phyloP scores from a whole-genome alignment of 2,888 invertebrate genomes.

The Lasioglossum villosulum region DNA sequence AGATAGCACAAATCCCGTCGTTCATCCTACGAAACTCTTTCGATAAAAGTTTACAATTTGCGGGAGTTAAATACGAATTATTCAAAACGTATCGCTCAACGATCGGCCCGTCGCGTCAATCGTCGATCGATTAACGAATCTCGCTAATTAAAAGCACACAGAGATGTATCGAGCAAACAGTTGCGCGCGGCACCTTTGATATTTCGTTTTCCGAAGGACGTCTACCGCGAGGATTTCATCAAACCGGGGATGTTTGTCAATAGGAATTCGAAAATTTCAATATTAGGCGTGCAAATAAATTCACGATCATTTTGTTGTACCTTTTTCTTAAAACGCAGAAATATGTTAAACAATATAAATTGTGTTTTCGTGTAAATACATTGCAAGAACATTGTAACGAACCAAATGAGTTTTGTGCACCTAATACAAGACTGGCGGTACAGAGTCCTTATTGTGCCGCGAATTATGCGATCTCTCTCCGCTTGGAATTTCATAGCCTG shows the following conservation, averaged over 20 bases:
- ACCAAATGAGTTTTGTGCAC: no score
- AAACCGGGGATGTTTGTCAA: conserved; percentile 21
- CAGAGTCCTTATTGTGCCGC: neutral
- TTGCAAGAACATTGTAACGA: no score
- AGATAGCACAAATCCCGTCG: neutral
- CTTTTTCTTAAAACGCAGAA: neutral
- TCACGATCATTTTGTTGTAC: neutral
- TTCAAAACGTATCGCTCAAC: neutral
- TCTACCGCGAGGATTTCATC: neutral
- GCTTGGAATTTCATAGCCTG: neutral
- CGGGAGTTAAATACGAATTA: neutral
- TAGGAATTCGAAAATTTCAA: neutral
- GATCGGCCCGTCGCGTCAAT: neutral
- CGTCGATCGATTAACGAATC: neutral
- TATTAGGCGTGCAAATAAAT: neutral
- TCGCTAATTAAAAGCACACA: conserved; percentile 20
- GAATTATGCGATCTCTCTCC: conserved; percentile 4
- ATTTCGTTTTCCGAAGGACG: conserved; percentile 2
- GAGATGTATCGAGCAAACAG: conserved; percentile 4
- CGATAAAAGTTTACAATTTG: neutral
- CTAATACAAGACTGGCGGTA: neutral
- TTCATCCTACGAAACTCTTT: neutral
- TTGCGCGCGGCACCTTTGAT: neutral
- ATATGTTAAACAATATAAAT: no score
- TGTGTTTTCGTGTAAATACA: no score